phyloP scores from a whole-genome alignment of 2,113 vertebrate genomes.

The Gambusia affinis region DNA sequence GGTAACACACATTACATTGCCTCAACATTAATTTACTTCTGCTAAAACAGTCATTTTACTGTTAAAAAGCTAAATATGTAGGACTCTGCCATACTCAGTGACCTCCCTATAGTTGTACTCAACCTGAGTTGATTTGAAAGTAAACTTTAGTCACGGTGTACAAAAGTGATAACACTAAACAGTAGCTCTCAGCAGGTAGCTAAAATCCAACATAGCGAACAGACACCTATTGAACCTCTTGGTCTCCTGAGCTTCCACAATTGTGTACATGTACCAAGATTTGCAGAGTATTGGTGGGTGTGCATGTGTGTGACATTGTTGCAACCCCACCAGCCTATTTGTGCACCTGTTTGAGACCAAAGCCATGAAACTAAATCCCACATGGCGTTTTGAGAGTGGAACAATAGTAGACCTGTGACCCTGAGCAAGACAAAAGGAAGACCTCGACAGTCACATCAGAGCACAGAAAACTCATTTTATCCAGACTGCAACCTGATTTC shows the following conservation, averaged over 20 bases:
- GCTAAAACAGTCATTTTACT: no score
- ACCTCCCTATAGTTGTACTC: not conserved
- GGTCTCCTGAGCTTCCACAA: constrained; percentile 13
- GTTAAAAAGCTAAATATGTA: no score
- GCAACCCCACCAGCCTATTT: constrained; percentile 18
- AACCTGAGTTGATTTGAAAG: not conserved
- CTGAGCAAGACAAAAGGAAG: constrained; percentile 14
- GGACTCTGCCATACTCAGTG: no score
- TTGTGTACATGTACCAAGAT: constrained; percentile 3
- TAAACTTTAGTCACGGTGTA: not conserved
- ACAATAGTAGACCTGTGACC: constrained; percentile 31
- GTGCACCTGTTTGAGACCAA: constrained; percentile 37
- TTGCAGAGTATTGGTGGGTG: constrained; percentile 14
- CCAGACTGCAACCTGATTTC: not conserved
- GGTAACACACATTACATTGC: no score
- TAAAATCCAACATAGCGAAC: constrained; percentile 3
- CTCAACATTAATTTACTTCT: no score
- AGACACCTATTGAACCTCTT: constrained; percentile 12
- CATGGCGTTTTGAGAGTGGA: constrained; percentile 19
- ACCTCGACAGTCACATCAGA: not conserved
- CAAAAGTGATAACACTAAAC: not conserved
- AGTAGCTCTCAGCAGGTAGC: constrained; percentile 13
- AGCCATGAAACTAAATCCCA: constrained; percentile 36
- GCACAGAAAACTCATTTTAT: not conserved
- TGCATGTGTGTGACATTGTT: not conserved